Evolutionary conservation across 2,797 vertebrate species (phyloP).

Genomic region (Tachyglossus aculeatus): DNA sequence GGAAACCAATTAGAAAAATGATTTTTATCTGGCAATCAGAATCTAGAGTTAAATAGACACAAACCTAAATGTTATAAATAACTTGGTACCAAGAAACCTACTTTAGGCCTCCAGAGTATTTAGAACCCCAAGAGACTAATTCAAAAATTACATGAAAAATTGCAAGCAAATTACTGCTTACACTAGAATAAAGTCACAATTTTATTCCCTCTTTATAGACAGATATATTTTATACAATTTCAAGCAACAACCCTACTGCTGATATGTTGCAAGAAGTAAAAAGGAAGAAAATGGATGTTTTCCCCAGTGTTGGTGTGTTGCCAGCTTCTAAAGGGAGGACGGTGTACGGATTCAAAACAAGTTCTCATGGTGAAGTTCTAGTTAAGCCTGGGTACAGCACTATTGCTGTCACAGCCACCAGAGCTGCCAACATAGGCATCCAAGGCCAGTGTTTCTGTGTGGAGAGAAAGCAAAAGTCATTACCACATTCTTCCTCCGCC

Average conservation of each 20-base stretch:
- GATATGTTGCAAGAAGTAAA: conserved; percentile 83
- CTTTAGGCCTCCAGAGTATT: conserved; percentile 82
- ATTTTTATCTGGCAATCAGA: conserved; percentile 78
- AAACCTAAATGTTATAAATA: conserved; percentile 80
- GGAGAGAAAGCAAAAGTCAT: conserved; percentile 77
- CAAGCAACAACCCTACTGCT: conserved; percentile 85
- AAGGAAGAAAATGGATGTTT: conserved; percentile 79
- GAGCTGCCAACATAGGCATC: conserved; percentile 95
- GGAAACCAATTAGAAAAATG: conserved; percentile 73
- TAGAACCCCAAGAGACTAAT: conserved; percentile 81
- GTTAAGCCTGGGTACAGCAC: conserved; percentile 95
- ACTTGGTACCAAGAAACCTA: conserved; percentile 84
- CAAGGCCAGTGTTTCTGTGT: conserved; percentile 95
- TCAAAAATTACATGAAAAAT: conserved; percentile 83
- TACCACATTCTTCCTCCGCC: conserved; percentile 70
- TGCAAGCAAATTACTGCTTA: conserved; percentile 86
- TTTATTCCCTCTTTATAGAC: conserved; percentile 93
- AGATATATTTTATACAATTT: conserved; percentile 96
- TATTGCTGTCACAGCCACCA: conserved; percentile 93
- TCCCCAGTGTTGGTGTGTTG: conserved; percentile 77
- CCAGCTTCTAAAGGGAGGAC: conserved; percentile 81
- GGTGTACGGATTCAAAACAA: conserved; percentile 78
- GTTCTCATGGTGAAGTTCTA: conserved; percentile 91
- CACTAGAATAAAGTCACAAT: conserved; percentile 88
- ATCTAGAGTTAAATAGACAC: conserved; percentile 75